A percentile compares a stretch with the other conserved stretches of the same genome.
These are phyloP conservation scores for Trachelus stipa DNA, from an alignment of 2,888 invertebrate genomes.

Conservation along the genomic window DNA sequence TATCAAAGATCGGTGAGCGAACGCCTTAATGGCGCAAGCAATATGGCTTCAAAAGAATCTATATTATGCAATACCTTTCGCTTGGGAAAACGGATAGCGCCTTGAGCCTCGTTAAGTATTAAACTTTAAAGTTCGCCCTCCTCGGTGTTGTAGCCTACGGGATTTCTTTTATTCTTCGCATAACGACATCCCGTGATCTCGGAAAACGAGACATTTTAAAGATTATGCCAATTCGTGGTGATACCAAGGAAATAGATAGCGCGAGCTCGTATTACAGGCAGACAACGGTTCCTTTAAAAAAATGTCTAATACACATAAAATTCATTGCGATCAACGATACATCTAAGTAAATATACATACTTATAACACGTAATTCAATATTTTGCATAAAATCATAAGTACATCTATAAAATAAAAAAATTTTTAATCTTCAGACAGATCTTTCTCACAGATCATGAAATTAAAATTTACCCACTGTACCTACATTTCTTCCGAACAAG, in stretches of 20 bases:
- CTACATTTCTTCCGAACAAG: background rate
- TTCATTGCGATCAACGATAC: background rate
- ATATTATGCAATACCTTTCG: slow-evolving; percentile 52
- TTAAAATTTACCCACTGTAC: background rate
- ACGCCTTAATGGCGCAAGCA: slow-evolving; percentile 57
- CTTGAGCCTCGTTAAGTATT: slow-evolving; percentile 59
- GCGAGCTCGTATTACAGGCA: background rate
- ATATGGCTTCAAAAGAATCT: slow-evolving; percentile 60
- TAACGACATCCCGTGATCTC: slow-evolving; percentile 54
- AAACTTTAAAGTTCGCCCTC: slow-evolving; percentile 53
- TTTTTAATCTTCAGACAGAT: background rate
- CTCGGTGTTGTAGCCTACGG: slow-evolving; percentile 19
- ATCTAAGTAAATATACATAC: background rate
- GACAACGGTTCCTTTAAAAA: background rate
- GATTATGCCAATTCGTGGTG: slow-evolving; percentile 59
- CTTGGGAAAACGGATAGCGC: slow-evolving; percentile 33
- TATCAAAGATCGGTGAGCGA: slow-evolving; percentile 53
- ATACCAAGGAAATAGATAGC: background rate
- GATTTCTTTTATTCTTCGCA: slow-evolving; percentile 33
- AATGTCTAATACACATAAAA: background rate
- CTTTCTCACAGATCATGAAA: no score
- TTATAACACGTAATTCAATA: background rate
- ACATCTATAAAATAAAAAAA: background rate
- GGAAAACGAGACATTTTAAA: slow-evolving; percentile 61
- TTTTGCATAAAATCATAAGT: background rate